These are phyloP conservation scores for Listrodromus nycthemerus DNA, from an alignment of 2,888 invertebrate species.

Conservation along the genomic window DNA sequence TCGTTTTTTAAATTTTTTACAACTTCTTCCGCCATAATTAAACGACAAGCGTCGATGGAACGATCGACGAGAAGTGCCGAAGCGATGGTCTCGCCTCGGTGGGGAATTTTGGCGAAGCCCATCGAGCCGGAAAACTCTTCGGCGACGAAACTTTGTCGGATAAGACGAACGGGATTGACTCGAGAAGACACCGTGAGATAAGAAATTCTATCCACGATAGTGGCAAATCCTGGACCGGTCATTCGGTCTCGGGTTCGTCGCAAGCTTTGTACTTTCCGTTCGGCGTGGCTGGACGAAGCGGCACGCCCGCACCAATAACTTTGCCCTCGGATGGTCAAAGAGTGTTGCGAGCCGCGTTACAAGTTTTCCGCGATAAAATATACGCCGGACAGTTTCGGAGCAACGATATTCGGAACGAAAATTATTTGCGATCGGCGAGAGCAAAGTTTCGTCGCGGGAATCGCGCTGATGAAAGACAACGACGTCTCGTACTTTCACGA, in stretches of 20 bases:
- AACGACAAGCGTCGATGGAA: background rate
- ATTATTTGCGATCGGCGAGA: constrained; percentile 23
- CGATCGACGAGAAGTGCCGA: constrained; percentile 30
- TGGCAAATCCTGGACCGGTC: background rate
- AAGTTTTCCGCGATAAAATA: constrained; percentile 15
- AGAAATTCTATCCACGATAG: constrained; percentile 15
- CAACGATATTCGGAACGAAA: constrained; percentile 24
- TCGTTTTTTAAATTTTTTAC: too few species aligned
- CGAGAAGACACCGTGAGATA: constrained; percentile 46
- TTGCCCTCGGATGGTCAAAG: constrained; percentile 18
- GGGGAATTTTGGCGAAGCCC: background rate
- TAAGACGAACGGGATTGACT: constrained; percentile 48
- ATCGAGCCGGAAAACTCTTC: constrained; percentile 39
- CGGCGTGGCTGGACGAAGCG: background rate
- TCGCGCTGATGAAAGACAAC: background rate
- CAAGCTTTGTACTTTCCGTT: constrained; percentile 27
- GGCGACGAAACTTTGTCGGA: constrained; percentile 53
- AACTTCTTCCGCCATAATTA: constrained; percentile 26
- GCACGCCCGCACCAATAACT: constrained; percentile 11
- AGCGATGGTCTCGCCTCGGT: constrained; percentile 6
- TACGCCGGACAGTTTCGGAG: background rate
- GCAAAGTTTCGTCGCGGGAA: constrained; percentile 13
- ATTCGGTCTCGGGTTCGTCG: background rate
- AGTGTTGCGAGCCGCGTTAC: constrained; percentile 8
- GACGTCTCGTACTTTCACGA: constrained; percentile 3